Evolutionary conservation across 2,888 invertebrate genomes (phyloP).

Genomic region (Epirrita christyi): DNA sequence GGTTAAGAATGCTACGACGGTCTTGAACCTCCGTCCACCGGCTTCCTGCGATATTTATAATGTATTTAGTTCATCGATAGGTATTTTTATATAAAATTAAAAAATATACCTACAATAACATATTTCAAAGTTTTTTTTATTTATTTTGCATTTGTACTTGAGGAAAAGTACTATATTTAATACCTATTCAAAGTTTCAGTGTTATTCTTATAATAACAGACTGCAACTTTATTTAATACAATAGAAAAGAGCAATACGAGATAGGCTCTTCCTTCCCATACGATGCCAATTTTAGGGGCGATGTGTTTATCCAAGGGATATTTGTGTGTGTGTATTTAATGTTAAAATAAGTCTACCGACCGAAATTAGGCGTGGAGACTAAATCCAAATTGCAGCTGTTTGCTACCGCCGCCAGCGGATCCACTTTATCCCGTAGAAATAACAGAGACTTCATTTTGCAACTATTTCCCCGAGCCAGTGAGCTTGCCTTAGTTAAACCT

Average conservation of each 20-base stretch:
- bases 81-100: too few species aligned
- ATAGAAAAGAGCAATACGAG: constrained; percentile 22
- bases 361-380: constrained; percentile 81
- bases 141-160: too few species aligned
- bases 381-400: constrained; percentile 82
- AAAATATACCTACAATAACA: too few species aligned
- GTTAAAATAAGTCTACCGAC: constrained; percentile 82
- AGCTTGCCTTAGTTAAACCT: background rate
- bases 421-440: constrained; percentile 32
- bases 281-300: constrained; percentile 74
- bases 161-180: too few species aligned
- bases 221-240: constrained; percentile 8
- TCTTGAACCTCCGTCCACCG: too few species aligned
- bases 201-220: too few species aligned
- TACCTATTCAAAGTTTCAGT: too few species aligned
- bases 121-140: too few species aligned
- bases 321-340: constrained; percentile 81
- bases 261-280: constrained; percentile 60
- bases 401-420: constrained; percentile 44
- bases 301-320: constrained; percentile 81
- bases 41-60: too few species aligned
- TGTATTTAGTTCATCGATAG: too few species aligned
- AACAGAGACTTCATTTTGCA: constrained; percentile 27
- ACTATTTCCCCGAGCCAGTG: constrained; percentile 18
- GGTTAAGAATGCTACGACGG: too few species aligned